Evolutionary conservation across 2,113 vertebrate genomes (phyloP).

Genomic region (Peromyscus polionotus): DNA sequence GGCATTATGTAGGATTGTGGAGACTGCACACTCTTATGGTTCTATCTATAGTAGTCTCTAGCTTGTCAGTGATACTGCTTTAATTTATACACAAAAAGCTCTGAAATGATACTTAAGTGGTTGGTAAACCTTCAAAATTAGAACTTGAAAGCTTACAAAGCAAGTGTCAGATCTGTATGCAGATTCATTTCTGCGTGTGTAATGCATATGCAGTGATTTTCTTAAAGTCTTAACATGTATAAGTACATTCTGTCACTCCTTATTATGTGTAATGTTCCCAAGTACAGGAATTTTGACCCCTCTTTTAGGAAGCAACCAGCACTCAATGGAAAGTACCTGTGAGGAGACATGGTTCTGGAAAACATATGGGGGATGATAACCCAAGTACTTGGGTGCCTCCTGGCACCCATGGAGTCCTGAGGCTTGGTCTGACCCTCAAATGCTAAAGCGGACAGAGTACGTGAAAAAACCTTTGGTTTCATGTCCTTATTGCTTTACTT

Average conservation of each 20-base stretch:
- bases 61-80: slow-evolving; percentile 32
- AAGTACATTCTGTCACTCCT: not conserved
- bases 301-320: not conserved
- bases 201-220: not conserved
- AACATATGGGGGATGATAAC: not conserved
- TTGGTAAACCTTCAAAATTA: slow-evolving; percentile 38
- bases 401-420: not conserved
- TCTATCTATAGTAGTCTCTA: not conserved
- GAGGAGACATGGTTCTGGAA: not conserved
- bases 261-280: not conserved
- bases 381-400: not conserved
- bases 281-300: not conserved
- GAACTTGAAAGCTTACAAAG: not conserved
- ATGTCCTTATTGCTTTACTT: not conserved
- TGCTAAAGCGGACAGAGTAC: not conserved
- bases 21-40: not conserved
- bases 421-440: not conserved
- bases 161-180: not conserved
- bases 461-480: slow-evolving; percentile 1
- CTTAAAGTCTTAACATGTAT: not conserved
- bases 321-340: not conserved
- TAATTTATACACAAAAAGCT: slow-evolving; percentile 31
- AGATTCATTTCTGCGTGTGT: not conserved
- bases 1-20: not conserved
- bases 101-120: slow-evolving; percentile 2